Base-by-base conservation (phyloP, 2,113 vertebrate species). In the Alaudala cheleensis region DNA sequence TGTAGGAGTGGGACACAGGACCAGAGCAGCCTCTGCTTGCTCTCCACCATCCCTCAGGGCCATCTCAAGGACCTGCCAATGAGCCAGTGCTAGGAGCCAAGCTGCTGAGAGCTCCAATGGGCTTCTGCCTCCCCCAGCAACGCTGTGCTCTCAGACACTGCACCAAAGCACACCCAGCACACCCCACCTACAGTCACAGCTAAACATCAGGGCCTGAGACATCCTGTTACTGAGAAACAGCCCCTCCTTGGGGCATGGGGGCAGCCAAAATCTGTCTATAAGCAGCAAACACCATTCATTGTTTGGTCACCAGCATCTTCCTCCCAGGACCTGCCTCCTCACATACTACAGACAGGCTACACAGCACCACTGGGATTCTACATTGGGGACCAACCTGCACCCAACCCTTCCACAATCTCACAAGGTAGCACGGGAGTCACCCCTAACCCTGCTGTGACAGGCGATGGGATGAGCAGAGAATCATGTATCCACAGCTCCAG, bases 401-500 rank as follows among this genome's bases (percentile, higher is more conserved):
- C 42, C 62, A 69, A 69, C 19, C 18, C 39, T 54, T 34, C 34
- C 8, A 3, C 40, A 58, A 2, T 9, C 14, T 47, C 61, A 22
- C 2, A 1, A n/a, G n/a, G n/a, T 3, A 33, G 28, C 1, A 23
- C 81, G 4, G 16, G 26, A 90, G 16, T 33, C 44, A 51, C 28
- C 16, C 16, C 76, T 11, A 67, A 60, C 12, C 33, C 61, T 50
- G 57, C n/a, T 11, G 37, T 19, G 50, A 33, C 49, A 81, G n/a
- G 29, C 64, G 16, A 33, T 0, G 2, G 45, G 33, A 56, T 1
- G 31, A 86, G 65, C 62, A 84, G 65, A 61, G 34, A 11, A 45
- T 2, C 2, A 4, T 0, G 15, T 34, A 65, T 7, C 11, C 45
- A 17, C 33, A 33, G 10, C 29, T 19, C 5, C 37, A 28, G 49